Conservation (phyloP, 2,113 vertebrate species). For the Triplophysa tibetana region DNA sequence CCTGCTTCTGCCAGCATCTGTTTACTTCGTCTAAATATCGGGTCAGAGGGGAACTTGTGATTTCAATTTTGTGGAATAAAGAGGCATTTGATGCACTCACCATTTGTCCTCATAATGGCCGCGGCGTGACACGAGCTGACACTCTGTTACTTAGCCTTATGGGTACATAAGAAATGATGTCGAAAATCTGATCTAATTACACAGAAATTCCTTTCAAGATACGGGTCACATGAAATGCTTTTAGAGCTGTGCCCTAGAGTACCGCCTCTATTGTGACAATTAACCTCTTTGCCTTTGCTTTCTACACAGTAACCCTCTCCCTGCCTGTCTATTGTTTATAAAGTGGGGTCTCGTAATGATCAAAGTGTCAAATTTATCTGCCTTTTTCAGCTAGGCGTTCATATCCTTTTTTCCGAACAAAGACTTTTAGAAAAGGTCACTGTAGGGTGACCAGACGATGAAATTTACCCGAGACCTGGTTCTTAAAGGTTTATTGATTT, state of each 20-base stretch:
- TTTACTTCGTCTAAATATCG: constrained; percentile 30
- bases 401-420: constrained; percentile 54
- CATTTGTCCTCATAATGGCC: constrained; percentile 38
- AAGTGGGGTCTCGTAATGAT: constrained; percentile 54
- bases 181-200: constrained; percentile 38
- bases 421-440: constrained; percentile 51
- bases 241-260: constrained; percentile 41
- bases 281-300: constrained; percentile 52
- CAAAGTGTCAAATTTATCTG: constrained; percentile 55
- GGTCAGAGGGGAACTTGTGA: constrained; percentile 43
- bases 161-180: constrained; percentile 31
- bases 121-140: constrained; percentile 40
- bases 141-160: constrained; percentile 11
- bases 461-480: too few species aligned
- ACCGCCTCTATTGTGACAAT: constrained; percentile 56
- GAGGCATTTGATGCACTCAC: constrained; percentile 42
- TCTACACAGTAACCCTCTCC: constrained; percentile 55
- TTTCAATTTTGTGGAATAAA: constrained; percentile 50
- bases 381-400: constrained; percentile 52
- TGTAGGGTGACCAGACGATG: constrained; percentile 4
- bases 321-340: constrained; percentile 56
- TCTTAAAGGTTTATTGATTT: too few species aligned
- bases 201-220: constrained; percentile 38
- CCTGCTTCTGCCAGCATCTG: constrained; percentile 13
- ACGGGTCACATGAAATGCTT: constrained; percentile 47